Conservation (phyloP, 1,140 invertebrate genomes). For the Drosophila setifemur region DNA sequence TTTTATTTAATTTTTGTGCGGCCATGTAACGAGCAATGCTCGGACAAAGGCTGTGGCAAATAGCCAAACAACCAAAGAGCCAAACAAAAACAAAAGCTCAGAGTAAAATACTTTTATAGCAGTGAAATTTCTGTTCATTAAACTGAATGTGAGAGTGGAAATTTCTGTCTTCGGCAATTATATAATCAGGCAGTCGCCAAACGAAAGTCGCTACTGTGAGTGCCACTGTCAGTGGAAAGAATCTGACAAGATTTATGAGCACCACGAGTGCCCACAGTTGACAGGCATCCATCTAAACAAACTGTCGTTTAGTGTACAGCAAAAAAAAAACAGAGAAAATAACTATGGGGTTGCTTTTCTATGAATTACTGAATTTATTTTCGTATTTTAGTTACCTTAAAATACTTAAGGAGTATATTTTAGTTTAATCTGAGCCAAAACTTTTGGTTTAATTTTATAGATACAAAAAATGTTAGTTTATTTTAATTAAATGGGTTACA, state of each 20-base stretch:
- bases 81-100: slow-evolving; percentile 46
- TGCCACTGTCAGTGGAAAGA: slow-evolving; percentile 14
- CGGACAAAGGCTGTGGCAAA: slow-evolving; percentile 12
- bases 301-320: no score
- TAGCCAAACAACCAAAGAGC: slow-evolving; percentile 19
- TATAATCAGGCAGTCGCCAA: slow-evolving; percentile 49
- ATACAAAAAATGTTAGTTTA: no score
- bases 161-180: slow-evolving; percentile 55
- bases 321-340: no score
- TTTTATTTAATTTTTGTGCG: slow-evolving; percentile 3
- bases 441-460: no score
- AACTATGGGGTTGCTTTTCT: no score
- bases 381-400: no score
- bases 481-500: no score
- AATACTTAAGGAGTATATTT: no score
- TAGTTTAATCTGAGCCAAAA: no score
- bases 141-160: slow-evolving; percentile 61
- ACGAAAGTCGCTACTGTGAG: slow-evolving; percentile 28
- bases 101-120: slow-evolving; percentile 65
- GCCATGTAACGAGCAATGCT: slow-evolving; percentile 16
- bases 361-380: no score
- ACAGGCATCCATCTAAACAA: neutral
- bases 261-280: slow-evolving; percentile 11
- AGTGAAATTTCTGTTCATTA: slow-evolving; percentile 78
- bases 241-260: slow-evolving; percentile 37